These are phyloP conservation scores for Mythimna ferrago DNA, from an alignment of 2,888 invertebrate species.

Conservation along the genomic window DNA sequence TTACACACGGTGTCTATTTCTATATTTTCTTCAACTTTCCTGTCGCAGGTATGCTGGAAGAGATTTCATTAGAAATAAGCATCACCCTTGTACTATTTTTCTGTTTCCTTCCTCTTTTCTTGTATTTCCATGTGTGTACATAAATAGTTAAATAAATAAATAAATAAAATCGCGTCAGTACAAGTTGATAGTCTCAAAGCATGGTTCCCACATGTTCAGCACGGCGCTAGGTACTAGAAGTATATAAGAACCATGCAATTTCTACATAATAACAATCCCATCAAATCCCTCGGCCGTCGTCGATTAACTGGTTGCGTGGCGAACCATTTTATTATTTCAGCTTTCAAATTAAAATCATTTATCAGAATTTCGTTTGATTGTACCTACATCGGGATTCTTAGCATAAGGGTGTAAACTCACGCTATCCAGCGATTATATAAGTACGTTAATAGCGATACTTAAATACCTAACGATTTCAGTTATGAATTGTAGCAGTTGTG, in stretches of 20 bases:
- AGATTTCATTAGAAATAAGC: too few species aligned
- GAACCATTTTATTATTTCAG: constrained; percentile 44
- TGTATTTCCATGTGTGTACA: too few species aligned
- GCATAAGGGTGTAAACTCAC: constrained; percentile 64
- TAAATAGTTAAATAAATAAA: too few species aligned
- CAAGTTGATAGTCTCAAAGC: too few species aligned
- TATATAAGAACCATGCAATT: background rate
- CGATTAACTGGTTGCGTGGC: constrained; percentile 40
- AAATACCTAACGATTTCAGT: constrained; percentile 50
- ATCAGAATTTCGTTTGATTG: constrained; percentile 58
- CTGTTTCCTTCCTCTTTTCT: too few species aligned
- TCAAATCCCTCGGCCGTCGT: constrained; percentile 10
- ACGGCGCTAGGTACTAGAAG: too few species aligned
- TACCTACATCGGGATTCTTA: constrained; percentile 55
- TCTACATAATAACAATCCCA: constrained; percentile 12
- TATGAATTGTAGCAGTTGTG: constrained; percentile 57
- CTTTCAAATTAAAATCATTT: constrained; percentile 60
- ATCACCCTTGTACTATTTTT: too few species aligned
- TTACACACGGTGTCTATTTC: too few species aligned
- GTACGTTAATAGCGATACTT: constrained; percentile 61
- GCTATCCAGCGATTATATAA: constrained; percentile 69
- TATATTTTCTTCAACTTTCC: too few species aligned
- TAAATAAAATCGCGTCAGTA: too few species aligned
- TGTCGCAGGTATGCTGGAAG: too few species aligned
- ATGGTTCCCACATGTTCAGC: too few species aligned